A percentile compares a stretch with the other conserved stretches of the same genome.
phyloP scores from a whole-genome alignment of 2,888 invertebrate species.

The Cristatella mucedo region DNA sequence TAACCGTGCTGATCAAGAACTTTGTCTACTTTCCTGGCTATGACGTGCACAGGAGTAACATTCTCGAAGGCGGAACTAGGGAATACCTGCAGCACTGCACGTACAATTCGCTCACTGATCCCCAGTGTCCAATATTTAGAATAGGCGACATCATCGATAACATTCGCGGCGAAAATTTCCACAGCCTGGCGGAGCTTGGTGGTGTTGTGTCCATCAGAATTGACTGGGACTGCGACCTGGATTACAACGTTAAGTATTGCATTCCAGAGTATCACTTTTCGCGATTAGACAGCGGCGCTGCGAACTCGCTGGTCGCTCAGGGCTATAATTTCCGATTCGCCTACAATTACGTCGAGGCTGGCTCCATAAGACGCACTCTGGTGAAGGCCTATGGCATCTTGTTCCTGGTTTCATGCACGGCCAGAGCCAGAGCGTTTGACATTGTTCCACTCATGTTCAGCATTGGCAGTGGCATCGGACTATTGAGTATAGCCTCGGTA shows the following conservation, averaged over 20 bases:
- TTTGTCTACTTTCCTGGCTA: slow-evolving; percentile 23
- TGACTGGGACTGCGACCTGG: slow-evolving; percentile 37
- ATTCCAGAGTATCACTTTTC: slow-evolving; percentile 30
- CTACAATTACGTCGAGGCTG: slow-evolving; percentile 31
- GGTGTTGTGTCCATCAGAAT: slow-evolving; percentile 33
- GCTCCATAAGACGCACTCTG: slow-evolving; percentile 31
- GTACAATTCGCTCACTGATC: slow-evolving; percentile 22
- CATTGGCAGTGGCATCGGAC: slow-evolving; percentile 42
- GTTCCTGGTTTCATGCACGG: slow-evolving; percentile 40
- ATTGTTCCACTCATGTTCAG: slow-evolving; percentile 40
- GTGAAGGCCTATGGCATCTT: slow-evolving; percentile 41
- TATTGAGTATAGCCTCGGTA: slow-evolving; percentile 24
- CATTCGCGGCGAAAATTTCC: not conserved
- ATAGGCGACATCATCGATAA: slow-evolving; percentile 25
- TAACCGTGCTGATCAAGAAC: slow-evolving; percentile 28
- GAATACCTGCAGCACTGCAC: slow-evolving; percentile 24
- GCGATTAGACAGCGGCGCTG: slow-evolving; percentile 28
- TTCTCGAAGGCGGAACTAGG: slow-evolving; percentile 21
- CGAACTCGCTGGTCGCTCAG: slow-evolving; percentile 14
- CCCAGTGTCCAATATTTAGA: slow-evolving; percentile 34
- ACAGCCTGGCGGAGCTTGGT: slow-evolving; percentile 17
- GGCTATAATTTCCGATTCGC: slow-evolving; percentile 22
- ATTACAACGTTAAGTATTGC: slow-evolving; percentile 26
- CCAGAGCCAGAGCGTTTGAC: slow-evolving; percentile 41
- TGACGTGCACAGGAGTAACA: slow-evolving; percentile 22